Percentiles rank a stretch among this genome's conserved stretches.
Evolutionary conservation across 2,113 vertebrate genomes (phyloP).

Genomic region (Phalacrocorax brasilianus): DNA sequence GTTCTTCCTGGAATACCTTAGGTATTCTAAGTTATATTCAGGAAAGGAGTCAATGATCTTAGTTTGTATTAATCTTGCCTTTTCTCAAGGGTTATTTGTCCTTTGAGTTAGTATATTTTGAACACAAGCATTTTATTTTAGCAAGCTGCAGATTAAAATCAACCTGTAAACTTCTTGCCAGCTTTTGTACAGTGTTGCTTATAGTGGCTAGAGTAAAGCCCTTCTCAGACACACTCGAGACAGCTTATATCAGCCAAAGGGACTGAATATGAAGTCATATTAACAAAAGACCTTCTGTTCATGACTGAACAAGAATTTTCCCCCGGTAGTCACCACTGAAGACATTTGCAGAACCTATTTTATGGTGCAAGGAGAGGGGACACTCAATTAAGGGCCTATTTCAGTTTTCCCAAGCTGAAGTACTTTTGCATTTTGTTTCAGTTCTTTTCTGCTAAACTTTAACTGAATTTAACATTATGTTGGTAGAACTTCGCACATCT

Average conservation of each 20-base stretch:
- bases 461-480: neutral
- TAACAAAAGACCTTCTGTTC: neutral
- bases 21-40: neutral
- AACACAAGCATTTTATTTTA: neutral
- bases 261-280: neutral
- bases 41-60: neutral
- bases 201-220: neutral
- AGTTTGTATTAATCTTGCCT: neutral
- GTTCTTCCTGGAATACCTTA: neutral
- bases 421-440: neutral
- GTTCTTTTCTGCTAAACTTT: neutral
- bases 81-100: neutral
- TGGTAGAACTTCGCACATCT: constrained; percentile 88
- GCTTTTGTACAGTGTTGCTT: neutral
- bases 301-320: neutral
- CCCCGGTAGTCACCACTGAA: neutral
- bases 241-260: neutral
- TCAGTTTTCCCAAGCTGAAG: neutral
- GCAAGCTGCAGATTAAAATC: neutral
- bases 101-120: neutral
- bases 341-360: neutral
- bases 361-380: neutral
- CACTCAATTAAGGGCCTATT: neutral
- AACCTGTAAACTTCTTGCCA: neutral
- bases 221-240: neutral